phyloP scores from a whole-genome alignment of 2,797 vertebrate genomes.

The Vipera ursinii region DNA sequence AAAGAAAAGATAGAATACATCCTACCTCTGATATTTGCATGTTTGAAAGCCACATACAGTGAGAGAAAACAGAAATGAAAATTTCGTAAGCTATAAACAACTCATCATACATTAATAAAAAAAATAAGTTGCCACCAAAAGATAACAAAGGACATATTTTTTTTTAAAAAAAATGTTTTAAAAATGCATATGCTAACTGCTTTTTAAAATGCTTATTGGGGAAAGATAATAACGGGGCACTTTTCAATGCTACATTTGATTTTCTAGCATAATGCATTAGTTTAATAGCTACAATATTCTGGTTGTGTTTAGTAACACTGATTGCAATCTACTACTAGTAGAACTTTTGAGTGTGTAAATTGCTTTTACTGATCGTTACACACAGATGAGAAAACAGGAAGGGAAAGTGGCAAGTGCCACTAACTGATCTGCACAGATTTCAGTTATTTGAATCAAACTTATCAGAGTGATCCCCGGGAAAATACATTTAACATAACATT shows the following conservation, averaged over 20 bases:
- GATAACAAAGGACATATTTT: slow-evolving; percentile 19
- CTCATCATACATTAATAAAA: slow-evolving; percentile 34
- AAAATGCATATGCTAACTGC: slow-evolving; percentile 42
- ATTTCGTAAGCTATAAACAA: slow-evolving; percentile 32
- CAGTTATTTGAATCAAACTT: slow-evolving; percentile 40
- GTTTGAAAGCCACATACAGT: background rate
- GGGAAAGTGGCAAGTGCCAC: slow-evolving; percentile 45
- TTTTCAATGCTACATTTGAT: slow-evolving; percentile 34
- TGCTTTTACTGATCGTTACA: slow-evolving; percentile 49
- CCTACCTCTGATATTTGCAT: background rate
- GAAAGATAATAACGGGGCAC: background rate
- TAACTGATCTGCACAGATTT: slow-evolving; percentile 27
- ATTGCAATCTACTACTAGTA: slow-evolving; percentile 30
- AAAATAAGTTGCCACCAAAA: slow-evolving; percentile 28
- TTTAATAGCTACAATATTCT: slow-evolving; percentile 18
- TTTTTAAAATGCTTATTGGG: slow-evolving; percentile 39
- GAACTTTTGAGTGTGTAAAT: slow-evolving; percentile 42
- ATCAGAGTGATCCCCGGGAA: background rate
- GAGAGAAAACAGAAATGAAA: background rate
- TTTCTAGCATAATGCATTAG: background rate
- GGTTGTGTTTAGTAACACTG: slow-evolving; percentile 15
- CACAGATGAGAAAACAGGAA: slow-evolving; percentile 40
- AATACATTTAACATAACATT: slow-evolving; percentile 3
- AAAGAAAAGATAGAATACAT: background rate
- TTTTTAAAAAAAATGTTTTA: background rate